phyloP scores from a whole-genome alignment of 2,113 vertebrate species.

The Oryzias javanicus region DNA sequence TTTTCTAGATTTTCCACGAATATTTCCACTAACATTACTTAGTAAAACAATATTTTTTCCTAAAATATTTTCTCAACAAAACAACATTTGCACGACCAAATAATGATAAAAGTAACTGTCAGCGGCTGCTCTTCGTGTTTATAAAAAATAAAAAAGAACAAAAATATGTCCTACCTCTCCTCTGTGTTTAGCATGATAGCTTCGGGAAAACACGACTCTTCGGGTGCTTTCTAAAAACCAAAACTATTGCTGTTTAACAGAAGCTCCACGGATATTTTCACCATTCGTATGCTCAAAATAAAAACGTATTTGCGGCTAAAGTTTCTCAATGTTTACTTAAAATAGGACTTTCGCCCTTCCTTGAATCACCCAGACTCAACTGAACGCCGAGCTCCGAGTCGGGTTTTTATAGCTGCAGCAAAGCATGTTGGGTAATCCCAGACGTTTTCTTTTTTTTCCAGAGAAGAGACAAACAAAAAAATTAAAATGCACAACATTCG shows the following conservation, averaged over 20 bases:
- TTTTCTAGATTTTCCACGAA: no score
- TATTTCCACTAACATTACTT: no score
- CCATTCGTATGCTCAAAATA: constrained; percentile 42
- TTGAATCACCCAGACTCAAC: accelerated
- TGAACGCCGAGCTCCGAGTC: accelerated
- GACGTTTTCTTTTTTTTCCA: background rate
- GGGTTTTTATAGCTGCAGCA: constrained; percentile 30
- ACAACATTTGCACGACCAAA: no score
- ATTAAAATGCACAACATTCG: background rate
- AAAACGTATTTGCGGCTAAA: no score
- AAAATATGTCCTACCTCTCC: constrained; percentile 70
- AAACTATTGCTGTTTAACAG: constrained; percentile 55
- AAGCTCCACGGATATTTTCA: constrained; percentile 63
- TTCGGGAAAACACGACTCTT: constrained; percentile 41
- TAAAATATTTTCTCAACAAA: no score
- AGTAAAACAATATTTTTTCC: no score
- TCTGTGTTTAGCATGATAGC: constrained; percentile 74
- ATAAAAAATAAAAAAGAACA: background rate
- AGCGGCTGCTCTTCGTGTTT: no score
- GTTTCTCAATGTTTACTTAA: background rate
- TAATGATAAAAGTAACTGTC: no score
- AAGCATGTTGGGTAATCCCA: constrained; percentile 61
- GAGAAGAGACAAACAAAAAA: constrained; percentile 7
- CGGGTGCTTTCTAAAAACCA: constrained; percentile 50
- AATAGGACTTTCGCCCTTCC: background rate